Percentiles rank a stretch among this genome's conserved stretches.
phyloP scores from a whole-genome alignment of 2,797 vertebrate genomes.

The Falco berigora region DNA sequence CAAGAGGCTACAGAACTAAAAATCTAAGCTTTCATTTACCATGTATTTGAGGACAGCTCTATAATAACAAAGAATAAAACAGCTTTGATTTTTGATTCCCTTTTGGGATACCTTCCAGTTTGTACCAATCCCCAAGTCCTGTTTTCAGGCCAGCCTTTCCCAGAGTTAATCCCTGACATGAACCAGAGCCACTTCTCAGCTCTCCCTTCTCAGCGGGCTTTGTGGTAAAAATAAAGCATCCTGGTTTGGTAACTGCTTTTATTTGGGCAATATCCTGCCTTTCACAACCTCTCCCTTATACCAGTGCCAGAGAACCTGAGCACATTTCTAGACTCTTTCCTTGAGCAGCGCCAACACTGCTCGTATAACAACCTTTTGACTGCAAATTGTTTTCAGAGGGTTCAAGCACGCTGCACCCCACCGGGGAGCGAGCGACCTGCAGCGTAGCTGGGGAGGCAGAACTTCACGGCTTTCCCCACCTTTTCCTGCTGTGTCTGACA shows the following conservation, averaged over 20 bases:
- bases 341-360: background rate
- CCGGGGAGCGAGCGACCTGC: background rate
- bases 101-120: background rate
- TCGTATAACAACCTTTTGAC: background rate
- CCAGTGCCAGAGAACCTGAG: background rate
- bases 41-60: background rate
- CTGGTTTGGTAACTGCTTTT: background rate
- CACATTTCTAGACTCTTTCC: background rate
- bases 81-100: background rate
- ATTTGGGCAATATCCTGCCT: background rate
- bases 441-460: background rate
- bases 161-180: background rate
- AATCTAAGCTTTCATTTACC: background rate
- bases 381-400: rapidly evolving
- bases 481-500: background rate
- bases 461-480: background rate
- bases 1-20: background rate
- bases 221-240: background rate
- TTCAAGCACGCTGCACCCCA: background rate
- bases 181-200: background rate
- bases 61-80: background rate
- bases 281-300: background rate
- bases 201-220: background rate
- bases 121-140: background rate
- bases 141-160: background rate